phyloP scores from a whole-genome alignment of 2,888 invertebrate genomes.

The Hirtodrosophila trivittata region DNA sequence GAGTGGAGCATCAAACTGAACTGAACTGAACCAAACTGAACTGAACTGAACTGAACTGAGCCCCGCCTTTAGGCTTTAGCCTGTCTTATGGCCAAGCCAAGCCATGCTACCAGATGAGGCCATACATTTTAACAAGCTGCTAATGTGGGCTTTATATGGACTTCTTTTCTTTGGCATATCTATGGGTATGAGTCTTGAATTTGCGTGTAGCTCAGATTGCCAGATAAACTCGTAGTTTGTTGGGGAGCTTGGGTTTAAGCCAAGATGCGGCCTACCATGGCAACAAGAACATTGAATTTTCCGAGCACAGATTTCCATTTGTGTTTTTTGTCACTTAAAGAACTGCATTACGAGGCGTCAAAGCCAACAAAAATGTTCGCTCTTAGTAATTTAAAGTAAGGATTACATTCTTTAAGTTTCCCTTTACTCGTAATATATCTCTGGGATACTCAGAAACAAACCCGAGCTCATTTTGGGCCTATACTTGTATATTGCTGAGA shows the following conservation, averaged over 20 bases:
- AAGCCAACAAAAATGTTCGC: not conserved
- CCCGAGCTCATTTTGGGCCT: too few relatives aligned
- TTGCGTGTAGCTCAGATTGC: slow-evolving; percentile 26
- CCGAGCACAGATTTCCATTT: slow-evolving; percentile 13
- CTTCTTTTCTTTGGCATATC: slow-evolving; percentile 23
- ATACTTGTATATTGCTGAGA: not conserved
- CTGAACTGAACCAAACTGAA: not conserved
- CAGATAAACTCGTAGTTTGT: slow-evolving; percentile 10
- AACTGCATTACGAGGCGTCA: slow-evolving; percentile 6
- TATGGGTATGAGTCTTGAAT: slow-evolving; percentile 13
- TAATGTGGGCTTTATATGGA: slow-evolving; percentile 56
- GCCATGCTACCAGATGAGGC: slow-evolving; percentile 41
- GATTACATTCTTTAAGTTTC: not conserved
- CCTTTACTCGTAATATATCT: too few relatives aligned
- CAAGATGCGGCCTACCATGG: slow-evolving; percentile 3
- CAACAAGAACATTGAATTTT: slow-evolving; percentile 7
- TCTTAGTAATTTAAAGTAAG: not conserved
- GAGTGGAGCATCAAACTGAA: slow-evolving; percentile 14
- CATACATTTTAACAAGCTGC: slow-evolving; percentile 71
- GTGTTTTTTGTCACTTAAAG: slow-evolving; percentile 15
- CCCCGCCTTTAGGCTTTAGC: slow-evolving; percentile 31
- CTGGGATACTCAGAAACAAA: too few relatives aligned
- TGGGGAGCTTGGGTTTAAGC: slow-evolving; percentile 15
- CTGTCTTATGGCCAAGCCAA: slow-evolving; percentile 29
- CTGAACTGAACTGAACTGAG: not conserved